These are phyloP conservation scores for Cyclina sinensis DNA, from an alignment of 1,140 invertebrate genomes.

Conservation along the genomic window DNA sequence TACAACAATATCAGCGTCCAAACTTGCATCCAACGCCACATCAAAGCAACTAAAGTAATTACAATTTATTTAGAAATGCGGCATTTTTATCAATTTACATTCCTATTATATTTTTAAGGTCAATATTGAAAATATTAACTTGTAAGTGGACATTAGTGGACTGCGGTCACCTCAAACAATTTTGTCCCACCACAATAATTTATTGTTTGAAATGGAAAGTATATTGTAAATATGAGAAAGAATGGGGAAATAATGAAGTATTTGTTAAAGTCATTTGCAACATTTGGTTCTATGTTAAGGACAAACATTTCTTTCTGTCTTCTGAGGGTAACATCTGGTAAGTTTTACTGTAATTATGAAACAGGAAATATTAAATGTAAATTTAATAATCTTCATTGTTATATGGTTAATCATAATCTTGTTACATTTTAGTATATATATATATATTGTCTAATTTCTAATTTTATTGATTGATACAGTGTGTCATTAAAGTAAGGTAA, in stretches of 20 bases:
- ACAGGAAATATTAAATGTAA: too few relatives aligned
- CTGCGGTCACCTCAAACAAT: constrained; percentile 8
- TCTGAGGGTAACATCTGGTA: too few relatives aligned
- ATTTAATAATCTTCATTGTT: too few relatives aligned
- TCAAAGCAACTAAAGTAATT: neutral
- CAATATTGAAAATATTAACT: constrained; percentile 36
- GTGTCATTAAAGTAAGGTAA: too few relatives aligned
- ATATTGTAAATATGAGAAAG: constrained; percentile 28
- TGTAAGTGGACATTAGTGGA: neutral
- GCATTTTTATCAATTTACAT: constrained; percentile 37
- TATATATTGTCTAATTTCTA: too few relatives aligned
- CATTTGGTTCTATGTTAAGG: constrained; percentile 35
- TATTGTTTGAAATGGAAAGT: constrained; percentile 26
- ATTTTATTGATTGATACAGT: too few relatives aligned
- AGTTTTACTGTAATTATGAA: too few relatives aligned
- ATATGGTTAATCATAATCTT: too few relatives aligned
- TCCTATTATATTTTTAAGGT: neutral
- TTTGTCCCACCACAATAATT: constrained; percentile 11
- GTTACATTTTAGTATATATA: too few relatives aligned
- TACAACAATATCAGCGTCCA: neutral
- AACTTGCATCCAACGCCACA: neutral
- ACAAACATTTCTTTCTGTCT: too few relatives aligned
- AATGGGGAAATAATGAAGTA: constrained; percentile 44
- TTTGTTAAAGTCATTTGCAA: constrained; percentile 17
- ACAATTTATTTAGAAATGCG: constrained; percentile 11